Base-by-base conservation (phyloP, 1,140 invertebrate genomes). In the Scaptomyza hsui region DNA sequence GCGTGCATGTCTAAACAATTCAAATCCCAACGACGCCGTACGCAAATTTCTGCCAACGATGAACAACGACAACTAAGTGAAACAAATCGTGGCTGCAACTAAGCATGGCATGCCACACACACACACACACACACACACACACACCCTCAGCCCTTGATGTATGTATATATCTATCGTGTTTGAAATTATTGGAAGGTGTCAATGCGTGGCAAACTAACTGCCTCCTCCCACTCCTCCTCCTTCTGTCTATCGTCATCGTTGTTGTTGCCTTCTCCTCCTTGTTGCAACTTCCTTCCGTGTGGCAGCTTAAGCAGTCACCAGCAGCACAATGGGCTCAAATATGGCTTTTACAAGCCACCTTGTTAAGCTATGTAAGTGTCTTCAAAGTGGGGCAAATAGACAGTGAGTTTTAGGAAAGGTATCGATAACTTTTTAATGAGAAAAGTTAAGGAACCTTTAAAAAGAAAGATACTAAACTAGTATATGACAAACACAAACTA, bases 1-100 rank as follows among this genome's bases (percentile, higher is more conserved):
- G 81, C 81, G 82, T 86, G 82, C 81, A 82, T 86, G 82, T 88
- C 82, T 72, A 82, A 78, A 78, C 77, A 88, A 78, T 88, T 76
- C 82, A 88, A 85, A 80, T 85, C 75, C 81, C 80, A 73, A 37
- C 42, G 63, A 68, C 24, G 60, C 53, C 63, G 52, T 74, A 78
- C 78, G 78, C 78, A 82, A 82, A 77, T 82, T 80, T 76, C 39
- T 29, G 26, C 44, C 61, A 64, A 65, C 18, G 59, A 41, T 35
- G 62, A 51, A 59, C 53, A 52, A 55, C 37, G 37, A 59, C 42
- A 52, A 71, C 81, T 86, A 74, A 85, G 76, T 80, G 65, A 86
- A 81, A 86, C 81, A 86, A 86, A 86, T 86, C 81, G 77, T 62
- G 68, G 56, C 41, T 76, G 81, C 64, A 53, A 13, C 53, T 69